phyloP scores from a whole-genome alignment of 2,888 invertebrate species.

The Cephus nigrinus region DNA sequence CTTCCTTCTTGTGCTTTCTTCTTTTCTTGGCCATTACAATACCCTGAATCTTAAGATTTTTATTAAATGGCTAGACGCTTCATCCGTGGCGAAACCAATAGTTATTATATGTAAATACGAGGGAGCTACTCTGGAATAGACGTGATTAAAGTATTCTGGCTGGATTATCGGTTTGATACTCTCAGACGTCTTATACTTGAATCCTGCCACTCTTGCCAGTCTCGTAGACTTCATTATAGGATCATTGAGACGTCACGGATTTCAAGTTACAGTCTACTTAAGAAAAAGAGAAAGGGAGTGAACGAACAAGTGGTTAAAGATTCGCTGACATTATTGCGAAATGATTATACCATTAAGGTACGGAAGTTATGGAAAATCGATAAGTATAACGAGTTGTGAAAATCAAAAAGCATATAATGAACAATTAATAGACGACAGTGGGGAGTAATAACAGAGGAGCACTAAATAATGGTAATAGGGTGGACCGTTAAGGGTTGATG shows the following conservation, averaged over 20 bases:
- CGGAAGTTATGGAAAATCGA: too few relatives aligned
- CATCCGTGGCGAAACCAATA: constrained; percentile 26
- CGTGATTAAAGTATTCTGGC: constrained; percentile 43
- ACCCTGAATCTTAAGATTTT: too few relatives aligned
- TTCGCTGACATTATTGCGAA: too few relatives aligned
- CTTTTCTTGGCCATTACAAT: too few relatives aligned
- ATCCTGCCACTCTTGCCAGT: too few relatives aligned
- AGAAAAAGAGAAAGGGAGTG: too few relatives aligned
- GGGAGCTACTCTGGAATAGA: constrained; percentile 31
- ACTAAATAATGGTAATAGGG: constrained; percentile 9
- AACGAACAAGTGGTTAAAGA: too few relatives aligned
- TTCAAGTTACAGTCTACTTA: too few relatives aligned
- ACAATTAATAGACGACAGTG: not conserved
- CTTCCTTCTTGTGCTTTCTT: too few relatives aligned
- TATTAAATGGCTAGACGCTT: too few relatives aligned
- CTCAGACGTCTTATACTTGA: constrained; percentile 39
- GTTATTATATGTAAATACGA: constrained; percentile 51
- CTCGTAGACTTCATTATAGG: constrained; percentile 27
- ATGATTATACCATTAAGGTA: too few relatives aligned
- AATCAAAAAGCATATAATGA: not conserved
- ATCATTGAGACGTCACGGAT: constrained; percentile 19
- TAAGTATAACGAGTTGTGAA: not conserved
- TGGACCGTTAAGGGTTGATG: constrained; percentile 9
- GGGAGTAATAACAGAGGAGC: not conserved
- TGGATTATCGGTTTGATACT: constrained; percentile 35